Conservation (phyloP, 2,113 vertebrate genomes). For the Abramis brama region DNA sequence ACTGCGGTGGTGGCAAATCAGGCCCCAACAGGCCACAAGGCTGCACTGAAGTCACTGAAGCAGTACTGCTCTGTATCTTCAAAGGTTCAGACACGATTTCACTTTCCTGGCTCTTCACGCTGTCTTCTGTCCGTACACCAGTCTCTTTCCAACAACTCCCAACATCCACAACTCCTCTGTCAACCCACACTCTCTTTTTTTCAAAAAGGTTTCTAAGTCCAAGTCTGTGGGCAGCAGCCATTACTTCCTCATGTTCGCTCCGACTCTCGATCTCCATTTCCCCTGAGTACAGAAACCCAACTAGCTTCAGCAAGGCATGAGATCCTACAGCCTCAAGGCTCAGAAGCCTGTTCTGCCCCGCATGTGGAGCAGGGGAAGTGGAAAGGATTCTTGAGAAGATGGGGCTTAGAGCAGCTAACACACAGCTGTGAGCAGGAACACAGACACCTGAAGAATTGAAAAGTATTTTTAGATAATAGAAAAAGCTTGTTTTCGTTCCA, state of each 20-base stretch:
- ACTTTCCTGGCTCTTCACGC: neutral
- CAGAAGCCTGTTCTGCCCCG: slow-evolving; percentile 73
- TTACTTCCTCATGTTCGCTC: slow-evolving; percentile 78
- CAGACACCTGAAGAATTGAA: slow-evolving; percentile 73
- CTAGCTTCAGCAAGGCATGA: slow-evolving; percentile 80
- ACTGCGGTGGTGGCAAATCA: neutral
- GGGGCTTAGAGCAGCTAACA: slow-evolving; percentile 86
- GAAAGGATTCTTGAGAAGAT: slow-evolving; percentile 81
- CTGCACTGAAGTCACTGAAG: slow-evolving; percentile 4
- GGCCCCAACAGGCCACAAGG: neutral
- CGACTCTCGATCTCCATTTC: slow-evolving; percentile 76
- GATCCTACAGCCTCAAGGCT: slow-evolving; percentile 77
- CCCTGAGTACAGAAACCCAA: slow-evolving; percentile 84
- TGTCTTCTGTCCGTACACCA: slow-evolving; percentile 34
- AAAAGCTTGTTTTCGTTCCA: neutral
- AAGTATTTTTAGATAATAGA: neutral
- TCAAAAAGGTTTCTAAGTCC: slow-evolving; percentile 74
- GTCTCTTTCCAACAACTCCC: slow-evolving; percentile 2
- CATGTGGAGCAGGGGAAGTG: slow-evolving; percentile 53
- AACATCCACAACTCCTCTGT: slow-evolving; percentile 1
- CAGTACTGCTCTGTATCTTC: neutral
- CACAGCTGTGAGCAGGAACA: slow-evolving; percentile 83
- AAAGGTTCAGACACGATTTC: neutral
- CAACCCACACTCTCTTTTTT: slow-evolving; percentile 39
- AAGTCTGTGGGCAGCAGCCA: slow-evolving; percentile 78